Conservation (phyloP, 2,113 vertebrate genomes). For the Dromas ardeola region DNA sequence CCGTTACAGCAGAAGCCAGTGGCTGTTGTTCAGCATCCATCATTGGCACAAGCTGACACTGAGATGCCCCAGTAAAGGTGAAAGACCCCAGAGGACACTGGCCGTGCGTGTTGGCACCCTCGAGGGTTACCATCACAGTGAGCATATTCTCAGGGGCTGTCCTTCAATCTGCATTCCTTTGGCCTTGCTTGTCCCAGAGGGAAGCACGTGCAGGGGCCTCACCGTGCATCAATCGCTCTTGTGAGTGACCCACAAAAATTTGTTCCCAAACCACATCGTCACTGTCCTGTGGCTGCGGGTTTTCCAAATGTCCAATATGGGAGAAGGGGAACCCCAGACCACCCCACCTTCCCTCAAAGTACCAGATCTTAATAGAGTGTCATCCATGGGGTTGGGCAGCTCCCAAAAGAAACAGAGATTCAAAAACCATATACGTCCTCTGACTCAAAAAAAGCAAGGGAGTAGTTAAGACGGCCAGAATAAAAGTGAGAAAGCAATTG, state of each 20-base stretch:
- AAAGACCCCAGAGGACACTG: background rate
- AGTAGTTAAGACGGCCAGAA: background rate
- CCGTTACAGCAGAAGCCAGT: background rate
- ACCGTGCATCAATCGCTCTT: fast-evolving
- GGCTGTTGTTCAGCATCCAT: background rate
- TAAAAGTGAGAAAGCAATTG: background rate
- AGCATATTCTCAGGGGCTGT: background rate
- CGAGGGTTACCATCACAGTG: fast-evolving
- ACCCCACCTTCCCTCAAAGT: background rate
- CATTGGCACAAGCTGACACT: background rate
- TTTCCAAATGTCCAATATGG: background rate
- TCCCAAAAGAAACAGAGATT: background rate
- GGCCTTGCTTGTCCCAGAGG: background rate
- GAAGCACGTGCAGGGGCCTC: fast-evolving
- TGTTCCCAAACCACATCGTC: background rate
- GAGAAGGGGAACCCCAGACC: background rate
- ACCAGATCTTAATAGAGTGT: background rate
- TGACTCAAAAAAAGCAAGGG: background rate
- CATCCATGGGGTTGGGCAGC: background rate
- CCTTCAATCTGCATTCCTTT: background rate
- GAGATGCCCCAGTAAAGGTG: background rate
- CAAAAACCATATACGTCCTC: background rate
- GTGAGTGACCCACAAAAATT: background rate
- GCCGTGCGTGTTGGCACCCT: background rate
- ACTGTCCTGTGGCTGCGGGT: background rate